These are phyloP conservation scores for Spicauda simplicius DNA, from an alignment of 2,888 invertebrate genomes.

Conservation along the genomic window DNA sequence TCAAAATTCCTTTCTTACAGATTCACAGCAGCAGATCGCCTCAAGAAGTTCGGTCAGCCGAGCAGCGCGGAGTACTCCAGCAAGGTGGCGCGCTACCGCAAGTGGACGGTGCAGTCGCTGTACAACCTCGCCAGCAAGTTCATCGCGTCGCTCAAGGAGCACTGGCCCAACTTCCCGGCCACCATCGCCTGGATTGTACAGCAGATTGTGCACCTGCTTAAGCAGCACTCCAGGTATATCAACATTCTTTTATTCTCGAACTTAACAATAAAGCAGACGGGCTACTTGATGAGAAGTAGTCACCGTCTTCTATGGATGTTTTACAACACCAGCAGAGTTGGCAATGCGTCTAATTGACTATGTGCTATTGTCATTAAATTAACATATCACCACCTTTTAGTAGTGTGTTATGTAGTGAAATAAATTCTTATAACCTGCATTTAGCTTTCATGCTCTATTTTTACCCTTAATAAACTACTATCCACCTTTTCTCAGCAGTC, in stretches of 20 bases:
- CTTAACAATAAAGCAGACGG: too few species aligned
- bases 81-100: conserved; percentile 91
- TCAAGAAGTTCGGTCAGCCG: conserved; percentile 91
- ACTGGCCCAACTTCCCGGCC: conserved; percentile 96
- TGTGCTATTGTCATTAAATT: too few species aligned
- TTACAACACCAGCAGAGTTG: too few species aligned
- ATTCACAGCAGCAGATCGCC: conserved; percentile 74
- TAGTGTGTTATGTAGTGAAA: too few species aligned
- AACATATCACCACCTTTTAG: too few species aligned
- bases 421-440: too few species aligned
- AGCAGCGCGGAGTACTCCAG: conserved; percentile 89
- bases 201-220: conserved; percentile 88
- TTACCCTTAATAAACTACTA: too few species aligned
- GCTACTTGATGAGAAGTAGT: too few species aligned
- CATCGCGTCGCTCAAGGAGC: conserved; percentile 91
- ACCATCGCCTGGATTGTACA: conserved; percentile 95
- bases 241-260: background rate
- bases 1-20: conserved; percentile 47
- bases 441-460: too few species aligned
- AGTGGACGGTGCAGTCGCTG: conserved; percentile 91
- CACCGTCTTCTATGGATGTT: too few species aligned
- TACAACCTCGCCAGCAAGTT: conserved; percentile 92
- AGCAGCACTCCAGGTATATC: conserved; percentile 71
- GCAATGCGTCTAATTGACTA: too few species aligned
- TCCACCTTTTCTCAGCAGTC: too few species aligned